These are phyloP conservation scores for Lasius fuliginosus DNA, from an alignment of 2,888 invertebrate genomes.

Conservation along the genomic window DNA sequence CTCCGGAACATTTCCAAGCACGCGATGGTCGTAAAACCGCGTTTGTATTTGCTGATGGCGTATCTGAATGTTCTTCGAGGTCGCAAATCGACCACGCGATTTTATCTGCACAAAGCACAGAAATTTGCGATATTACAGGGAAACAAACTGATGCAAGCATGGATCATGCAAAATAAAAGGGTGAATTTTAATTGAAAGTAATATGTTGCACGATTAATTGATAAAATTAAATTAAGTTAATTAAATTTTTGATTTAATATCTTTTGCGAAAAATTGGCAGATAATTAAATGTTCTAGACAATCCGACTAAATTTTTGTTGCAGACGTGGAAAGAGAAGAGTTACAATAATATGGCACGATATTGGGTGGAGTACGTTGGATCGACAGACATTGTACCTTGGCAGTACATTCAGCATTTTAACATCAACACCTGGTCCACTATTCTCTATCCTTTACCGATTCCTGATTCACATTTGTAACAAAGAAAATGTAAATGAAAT, in stretches of 20 bases:
- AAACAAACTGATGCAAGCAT: conserved; percentile 72
- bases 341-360: conserved; percentile 66
- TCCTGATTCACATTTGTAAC: conserved; percentile 68
- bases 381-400: conserved; percentile 67
- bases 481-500: neutral
- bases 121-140: conserved; percentile 64
- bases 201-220: neutral
- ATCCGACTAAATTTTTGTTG: neutral
- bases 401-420: conserved; percentile 76
- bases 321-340: conserved; percentile 55
- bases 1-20: conserved; percentile 43
- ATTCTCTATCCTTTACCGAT: conserved; percentile 76
- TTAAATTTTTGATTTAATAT: neutral
- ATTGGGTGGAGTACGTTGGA: conserved; percentile 77
- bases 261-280: neutral
- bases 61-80: conserved; percentile 69
- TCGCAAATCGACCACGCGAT: conserved; percentile 25
- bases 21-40: conserved; percentile 71
- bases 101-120: conserved; percentile 64
- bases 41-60: conserved; percentile 70
- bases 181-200: conserved; percentile 60
- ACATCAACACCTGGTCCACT: conserved; percentile 74
- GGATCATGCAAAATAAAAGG: conserved; percentile 72
- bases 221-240: neutral
- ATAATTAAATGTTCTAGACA: conserved; percentile 3